Conservation (phyloP, 2,113 vertebrate species). For the Numida meleagris region DNA sequence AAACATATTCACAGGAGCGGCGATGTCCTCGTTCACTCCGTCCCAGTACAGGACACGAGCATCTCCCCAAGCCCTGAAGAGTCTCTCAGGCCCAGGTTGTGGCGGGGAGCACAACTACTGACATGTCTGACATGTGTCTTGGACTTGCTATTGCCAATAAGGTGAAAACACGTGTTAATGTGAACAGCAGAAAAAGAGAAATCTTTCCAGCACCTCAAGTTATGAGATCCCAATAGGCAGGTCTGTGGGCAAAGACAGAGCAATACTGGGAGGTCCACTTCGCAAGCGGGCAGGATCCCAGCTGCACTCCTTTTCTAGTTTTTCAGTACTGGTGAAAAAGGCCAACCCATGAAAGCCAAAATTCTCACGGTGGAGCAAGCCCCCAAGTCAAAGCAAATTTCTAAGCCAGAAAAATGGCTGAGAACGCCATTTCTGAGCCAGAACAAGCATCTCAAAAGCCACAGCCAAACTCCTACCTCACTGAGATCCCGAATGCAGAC, state of each 20-base stretch:
- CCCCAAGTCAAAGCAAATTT: neutral
- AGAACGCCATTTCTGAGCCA: neutral
- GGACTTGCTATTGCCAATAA: neutral
- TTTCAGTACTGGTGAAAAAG: neutral
- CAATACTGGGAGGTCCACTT: neutral
- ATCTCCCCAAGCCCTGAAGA: neutral
- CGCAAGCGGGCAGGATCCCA: neutral
- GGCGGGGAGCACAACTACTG: neutral
- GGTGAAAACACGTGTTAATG: neutral
- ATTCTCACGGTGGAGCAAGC: neutral
- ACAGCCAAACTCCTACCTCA: neutral
- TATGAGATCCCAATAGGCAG: neutral
- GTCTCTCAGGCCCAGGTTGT: neutral
- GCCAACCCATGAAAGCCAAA: neutral
- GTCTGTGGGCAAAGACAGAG: neutral
- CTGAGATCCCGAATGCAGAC: neutral
- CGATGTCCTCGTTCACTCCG: neutral
- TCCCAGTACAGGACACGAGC: neutral
- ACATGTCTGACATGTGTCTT: rapidly evolving
- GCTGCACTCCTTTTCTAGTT: neutral
- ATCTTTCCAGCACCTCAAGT: neutral
- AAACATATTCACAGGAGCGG: rapidly evolving
- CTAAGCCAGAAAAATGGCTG: neutral
- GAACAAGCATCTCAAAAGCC: neutral
- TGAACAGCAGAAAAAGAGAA: neutral